phyloP scores from a whole-genome alignment of 2,113 vertebrate genomes.

The Donacobius atricapilla region DNA sequence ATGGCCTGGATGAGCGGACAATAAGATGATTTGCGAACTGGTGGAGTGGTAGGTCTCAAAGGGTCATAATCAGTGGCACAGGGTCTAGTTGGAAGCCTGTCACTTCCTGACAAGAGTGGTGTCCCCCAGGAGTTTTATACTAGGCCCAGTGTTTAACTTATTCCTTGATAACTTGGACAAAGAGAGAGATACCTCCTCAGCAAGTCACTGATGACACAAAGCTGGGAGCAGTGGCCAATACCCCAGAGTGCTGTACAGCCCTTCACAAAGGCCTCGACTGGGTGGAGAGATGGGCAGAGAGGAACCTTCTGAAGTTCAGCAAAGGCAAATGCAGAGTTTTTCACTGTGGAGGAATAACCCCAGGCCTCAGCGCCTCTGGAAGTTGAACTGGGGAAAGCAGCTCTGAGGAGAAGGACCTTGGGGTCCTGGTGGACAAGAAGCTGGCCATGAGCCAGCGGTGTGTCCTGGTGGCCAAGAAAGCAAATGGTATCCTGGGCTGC shows the following conservation, averaged over 20 bases:
- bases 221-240: not conserved
- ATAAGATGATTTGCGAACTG: not conserved
- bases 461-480: not conserved
- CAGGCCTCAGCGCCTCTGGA: not conserved
- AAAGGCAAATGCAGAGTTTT: rapidly evolving
- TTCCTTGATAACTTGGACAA: not conserved
- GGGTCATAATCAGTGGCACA: not conserved
- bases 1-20: not conserved
- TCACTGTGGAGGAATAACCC: not conserved
- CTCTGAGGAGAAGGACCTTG: not conserved
- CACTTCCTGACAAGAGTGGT: not conserved
- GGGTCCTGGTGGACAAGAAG: not conserved
- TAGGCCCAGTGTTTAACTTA: not conserved
- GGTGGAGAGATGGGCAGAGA: not conserved
- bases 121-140: not conserved
- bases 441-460: not conserved
- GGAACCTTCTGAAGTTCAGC: not conserved
- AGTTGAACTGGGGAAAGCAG: no score
- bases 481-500: not conserved
- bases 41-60: not conserved
- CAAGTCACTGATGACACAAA: not conserved
- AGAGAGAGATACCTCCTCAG: not conserved
- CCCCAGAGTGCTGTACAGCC: not conserved
- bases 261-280: rapidly evolving
- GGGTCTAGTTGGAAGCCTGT: not conserved